Conservation (phyloP, 2,113 vertebrate genomes). For the Silurus asotus region DNA sequence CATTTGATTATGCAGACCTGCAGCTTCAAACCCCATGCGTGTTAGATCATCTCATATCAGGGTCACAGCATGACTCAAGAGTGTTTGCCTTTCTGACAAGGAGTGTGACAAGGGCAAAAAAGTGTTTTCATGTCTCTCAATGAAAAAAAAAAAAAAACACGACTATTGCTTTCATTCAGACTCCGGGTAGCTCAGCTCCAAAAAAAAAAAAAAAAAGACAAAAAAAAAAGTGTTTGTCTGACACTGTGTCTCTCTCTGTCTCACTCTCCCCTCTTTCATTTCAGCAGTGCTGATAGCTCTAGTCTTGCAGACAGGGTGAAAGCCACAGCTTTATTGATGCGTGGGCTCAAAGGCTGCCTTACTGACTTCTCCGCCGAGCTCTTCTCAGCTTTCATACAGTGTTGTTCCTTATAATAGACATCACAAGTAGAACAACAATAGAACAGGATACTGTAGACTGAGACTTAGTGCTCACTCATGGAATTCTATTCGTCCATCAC, state of each 20-base stretch:
- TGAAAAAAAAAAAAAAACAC: background rate
- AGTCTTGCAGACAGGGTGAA: conserved; percentile 43
- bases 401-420: conserved; percentile 54
- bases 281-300: conserved; percentile 39
- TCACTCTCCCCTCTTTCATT: conserved; percentile 19
- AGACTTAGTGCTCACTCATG: conserved; percentile 41
- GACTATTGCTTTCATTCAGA: conserved; percentile 20
- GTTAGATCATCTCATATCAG: background rate
- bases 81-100: conserved; percentile 12
- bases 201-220: background rate
- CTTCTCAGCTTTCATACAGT: conserved; percentile 45
- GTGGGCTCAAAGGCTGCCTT: conserved; percentile 55
- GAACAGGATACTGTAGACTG: conserved; percentile 45
- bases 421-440: conserved; percentile 47
- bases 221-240: conserved; percentile 26
- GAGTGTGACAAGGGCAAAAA: background rate
- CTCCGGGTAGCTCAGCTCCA: background rate
- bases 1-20: background rate
- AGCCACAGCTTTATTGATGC: conserved; percentile 58
- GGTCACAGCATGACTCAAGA: conserved; percentile 2
- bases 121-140: conserved; percentile 21
- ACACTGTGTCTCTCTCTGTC: conserved; percentile 27
- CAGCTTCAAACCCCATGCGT: too few species aligned
- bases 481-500: conserved; percentile 32
- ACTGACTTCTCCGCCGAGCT: conserved; percentile 45